These are phyloP conservation scores for Polymixis lichenea DNA, from an alignment of 2,888 invertebrate genomes.

Conservation along the genomic window DNA sequence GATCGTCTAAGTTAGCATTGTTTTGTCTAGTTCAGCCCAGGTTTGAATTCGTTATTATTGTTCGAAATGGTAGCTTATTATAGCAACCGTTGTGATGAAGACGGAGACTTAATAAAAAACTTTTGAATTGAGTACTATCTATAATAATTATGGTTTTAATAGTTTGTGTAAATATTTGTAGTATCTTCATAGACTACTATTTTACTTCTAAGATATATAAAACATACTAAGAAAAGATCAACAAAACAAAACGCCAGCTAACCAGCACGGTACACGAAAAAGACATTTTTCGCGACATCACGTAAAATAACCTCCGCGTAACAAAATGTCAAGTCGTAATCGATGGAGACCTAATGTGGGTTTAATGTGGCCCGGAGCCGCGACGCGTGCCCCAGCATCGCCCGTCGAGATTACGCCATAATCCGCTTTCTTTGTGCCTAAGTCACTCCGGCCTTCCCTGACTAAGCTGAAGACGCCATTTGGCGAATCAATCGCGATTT, in stretches of 20 bases:
- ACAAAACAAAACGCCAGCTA: slow-evolving; percentile 31
- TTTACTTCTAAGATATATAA: not conserved
- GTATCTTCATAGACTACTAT: not conserved
- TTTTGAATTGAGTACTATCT: not conserved
- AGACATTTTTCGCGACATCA: slow-evolving; percentile 63
- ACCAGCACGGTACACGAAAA: slow-evolving; percentile 46
- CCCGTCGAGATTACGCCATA: slow-evolving; percentile 83
- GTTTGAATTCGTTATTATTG: slow-evolving; percentile 30
- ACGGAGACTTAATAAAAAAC: not conserved
- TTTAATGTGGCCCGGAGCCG: slow-evolving; percentile 81
- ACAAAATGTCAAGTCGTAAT: slow-evolving; percentile 82
- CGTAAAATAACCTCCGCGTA: slow-evolving; percentile 70
- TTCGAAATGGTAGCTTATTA: slow-evolving; percentile 26
- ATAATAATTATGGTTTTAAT: not conserved
- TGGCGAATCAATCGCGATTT: slow-evolving; percentile 79
- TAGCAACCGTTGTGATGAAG: not conserved
- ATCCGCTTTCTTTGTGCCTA: slow-evolving; percentile 86
- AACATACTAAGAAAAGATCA: slow-evolving; percentile 12
- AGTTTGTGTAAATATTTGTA: not conserved
- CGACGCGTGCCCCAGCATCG: slow-evolving; percentile 84
- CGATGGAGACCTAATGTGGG: slow-evolving; percentile 86
- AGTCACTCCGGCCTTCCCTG: slow-evolving; percentile 76
- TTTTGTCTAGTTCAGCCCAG: slow-evolving; percentile 25
- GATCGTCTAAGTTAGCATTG: slow-evolving; percentile 42
- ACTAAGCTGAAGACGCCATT: slow-evolving; percentile 75